phyloP scores from a whole-genome alignment of 2,888 invertebrate genomes.

The Xylota sylvarum region DNA sequence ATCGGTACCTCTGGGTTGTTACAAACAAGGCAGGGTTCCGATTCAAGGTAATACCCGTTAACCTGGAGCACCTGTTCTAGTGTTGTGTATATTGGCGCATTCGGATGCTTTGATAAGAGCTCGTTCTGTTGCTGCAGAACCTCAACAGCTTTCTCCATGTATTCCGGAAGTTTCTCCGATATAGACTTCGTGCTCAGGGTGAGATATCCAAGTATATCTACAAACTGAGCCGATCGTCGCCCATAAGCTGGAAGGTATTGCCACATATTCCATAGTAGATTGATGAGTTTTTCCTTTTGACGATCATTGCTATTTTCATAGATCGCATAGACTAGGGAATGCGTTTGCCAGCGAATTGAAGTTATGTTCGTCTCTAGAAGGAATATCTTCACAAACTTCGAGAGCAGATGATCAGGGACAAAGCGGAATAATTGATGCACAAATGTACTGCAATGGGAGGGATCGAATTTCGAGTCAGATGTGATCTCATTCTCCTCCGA shows the following conservation, averaged over 20 bases:
- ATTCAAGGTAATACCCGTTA: slow-evolving; percentile 98
- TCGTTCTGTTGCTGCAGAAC: slow-evolving; percentile 95
- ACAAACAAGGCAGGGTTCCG: slow-evolving; percentile 98
- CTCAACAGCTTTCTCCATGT: slow-evolving; percentile 94
- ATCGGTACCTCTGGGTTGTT: slow-evolving; percentile 98
- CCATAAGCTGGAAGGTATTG: slow-evolving; percentile 95
- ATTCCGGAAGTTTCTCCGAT: slow-evolving; percentile 89
- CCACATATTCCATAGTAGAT: slow-evolving; percentile 96
- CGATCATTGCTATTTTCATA: slow-evolving; percentile 92
- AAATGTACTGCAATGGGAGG: slow-evolving; percentile 88
- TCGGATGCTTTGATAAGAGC: slow-evolving; percentile 95
- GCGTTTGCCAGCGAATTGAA: slow-evolving; percentile 97
- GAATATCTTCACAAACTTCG: slow-evolving; percentile 94
- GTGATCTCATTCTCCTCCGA: slow-evolving; percentile 88
- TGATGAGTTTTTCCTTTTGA: slow-evolving; percentile 92
- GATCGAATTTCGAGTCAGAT: slow-evolving; percentile 88
- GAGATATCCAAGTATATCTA: slow-evolving; percentile 97
- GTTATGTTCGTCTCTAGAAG: slow-evolving; percentile 97
- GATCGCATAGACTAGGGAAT: slow-evolving; percentile 92
- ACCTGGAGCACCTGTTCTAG: slow-evolving; percentile 97
- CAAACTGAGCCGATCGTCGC: slow-evolving; percentile 97
- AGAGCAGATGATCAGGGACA: slow-evolving; percentile 85
- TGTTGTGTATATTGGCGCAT: slow-evolving; percentile 96
- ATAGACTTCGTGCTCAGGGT: slow-evolving; percentile 93
- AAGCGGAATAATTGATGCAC: slow-evolving; percentile 90